phyloP scores from a whole-genome alignment of 2,888 invertebrate genomes.

The Hyppa rectilinea region DNA sequence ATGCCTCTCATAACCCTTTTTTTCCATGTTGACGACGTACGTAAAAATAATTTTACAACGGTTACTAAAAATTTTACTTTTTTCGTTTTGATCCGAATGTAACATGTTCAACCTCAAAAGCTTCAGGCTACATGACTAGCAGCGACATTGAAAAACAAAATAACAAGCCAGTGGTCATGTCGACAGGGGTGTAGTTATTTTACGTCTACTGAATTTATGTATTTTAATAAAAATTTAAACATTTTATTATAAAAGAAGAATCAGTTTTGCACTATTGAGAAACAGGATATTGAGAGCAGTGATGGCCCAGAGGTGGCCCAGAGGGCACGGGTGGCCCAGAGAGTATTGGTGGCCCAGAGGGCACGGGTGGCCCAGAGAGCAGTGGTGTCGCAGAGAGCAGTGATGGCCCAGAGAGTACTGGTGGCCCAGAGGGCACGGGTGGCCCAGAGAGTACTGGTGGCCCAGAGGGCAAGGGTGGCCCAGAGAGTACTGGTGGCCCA shows the following conservation, averaged over 20 bases:
- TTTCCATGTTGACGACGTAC: neutral
- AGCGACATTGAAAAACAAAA: neutral
- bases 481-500: no score
- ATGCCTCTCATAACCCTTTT: neutral
- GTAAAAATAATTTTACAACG: neutral
- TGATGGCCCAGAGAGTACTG: no score
- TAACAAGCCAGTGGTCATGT: neutral
- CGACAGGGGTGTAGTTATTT: constrained; percentile 7
- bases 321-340: no score
- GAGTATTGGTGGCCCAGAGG: no score
- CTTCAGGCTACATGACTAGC: neutral
- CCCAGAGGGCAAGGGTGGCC: no score
- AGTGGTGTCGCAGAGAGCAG: no score
- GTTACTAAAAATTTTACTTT: neutral
- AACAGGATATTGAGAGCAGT: no score
- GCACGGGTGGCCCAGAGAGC: no score
- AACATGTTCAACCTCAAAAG: constrained; percentile 6
- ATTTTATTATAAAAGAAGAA: neutral
- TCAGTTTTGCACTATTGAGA: neutral
- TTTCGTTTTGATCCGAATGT: neutral
- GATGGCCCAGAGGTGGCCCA: no score
- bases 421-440: no score
- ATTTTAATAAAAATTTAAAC: constrained; percentile 1
- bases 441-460: no score
- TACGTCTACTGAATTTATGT: neutral